Base-by-base conservation (phyloP, 2,797 vertebrate species). In the Sitta carolinensis region DNA sequence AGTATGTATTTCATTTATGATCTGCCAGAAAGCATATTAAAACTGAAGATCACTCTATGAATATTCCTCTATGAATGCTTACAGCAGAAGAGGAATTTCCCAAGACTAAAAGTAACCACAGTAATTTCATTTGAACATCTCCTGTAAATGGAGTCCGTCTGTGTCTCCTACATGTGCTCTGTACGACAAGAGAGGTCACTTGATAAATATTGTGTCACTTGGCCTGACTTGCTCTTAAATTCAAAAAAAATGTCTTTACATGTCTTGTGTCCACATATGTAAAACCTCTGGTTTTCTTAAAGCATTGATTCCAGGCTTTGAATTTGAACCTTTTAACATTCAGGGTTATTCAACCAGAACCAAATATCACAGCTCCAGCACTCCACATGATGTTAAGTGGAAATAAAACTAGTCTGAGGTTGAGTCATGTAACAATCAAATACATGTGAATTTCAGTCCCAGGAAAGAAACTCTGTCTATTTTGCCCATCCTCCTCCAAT, bases 11-110 rank as follows among this genome's bases (percentile, higher is more conserved):
- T 96, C 91, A 97, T 96, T 97, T 94, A 95, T 94, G 92, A 90
- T 95, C 85, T 97, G 94, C 95, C 97, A 97, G 85, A 94, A 94
- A 94, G 74, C 83, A 94, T 93, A 97, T 96, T 97, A 96, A 95
- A 97, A 95, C 62, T 84, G 87, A 92, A 83, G 79, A 96, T 95
- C 88, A 57, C 70, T 87, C 61, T 82, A 59, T 95, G 90, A 95
- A 48, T 92, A 94, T 94, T 95, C 68, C 67, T 94, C 90, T 54
- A 50, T 64, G 87, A 94, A 91, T 58, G 69, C 90, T 97, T 88
- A 87, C 80, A 95, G 66, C 45, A 72, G 50, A 80, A 76, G 61
- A 96, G 45, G 84, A 96, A 95, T 93, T 96, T 94, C 76, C 85
- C 73, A 88, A 92, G 91, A 80, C 88, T 78, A 55, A 90, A 93